Conservation (phyloP, 2,113 vertebrate species). For the Phainopepla nitens region DNA sequence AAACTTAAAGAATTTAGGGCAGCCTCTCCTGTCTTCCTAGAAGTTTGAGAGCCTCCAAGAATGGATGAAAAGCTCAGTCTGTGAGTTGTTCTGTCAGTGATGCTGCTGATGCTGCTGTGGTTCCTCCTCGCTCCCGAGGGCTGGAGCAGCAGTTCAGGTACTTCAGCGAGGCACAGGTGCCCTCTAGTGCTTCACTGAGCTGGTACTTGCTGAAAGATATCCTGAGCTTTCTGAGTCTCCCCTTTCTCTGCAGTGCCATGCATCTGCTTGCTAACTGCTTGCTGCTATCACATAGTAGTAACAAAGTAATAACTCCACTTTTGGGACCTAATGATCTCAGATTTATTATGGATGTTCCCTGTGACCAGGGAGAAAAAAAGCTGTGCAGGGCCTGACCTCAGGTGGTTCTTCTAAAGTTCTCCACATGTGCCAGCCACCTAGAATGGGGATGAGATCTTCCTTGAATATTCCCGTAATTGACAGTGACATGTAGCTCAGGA, state of each 20-base stretch:
- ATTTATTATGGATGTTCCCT: background rate
- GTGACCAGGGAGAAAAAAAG: background rate
- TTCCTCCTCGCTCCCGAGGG: background rate
- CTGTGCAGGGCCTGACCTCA: background rate
- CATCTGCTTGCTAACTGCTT: background rate
- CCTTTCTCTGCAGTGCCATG: background rate
- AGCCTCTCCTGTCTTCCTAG: background rate
- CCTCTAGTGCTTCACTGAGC: constrained; percentile 33
- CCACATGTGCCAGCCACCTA: background rate
- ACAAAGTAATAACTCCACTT: background rate
- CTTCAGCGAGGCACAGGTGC: background rate
- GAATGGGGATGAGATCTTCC: background rate
- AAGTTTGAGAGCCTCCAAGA: background rate
- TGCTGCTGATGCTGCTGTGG: background rate
- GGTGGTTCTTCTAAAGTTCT: background rate
- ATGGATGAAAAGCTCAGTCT: background rate
- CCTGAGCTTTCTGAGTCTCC: background rate
- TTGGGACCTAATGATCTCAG: background rate
- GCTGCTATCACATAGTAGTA: background rate
- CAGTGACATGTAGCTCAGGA: background rate
- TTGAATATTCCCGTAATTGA: background rate
- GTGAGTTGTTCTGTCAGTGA: background rate
- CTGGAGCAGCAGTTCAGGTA: background rate
- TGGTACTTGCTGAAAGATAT: background rate
- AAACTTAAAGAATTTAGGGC: background rate